Conservation (phyloP, 2,888 invertebrate species). For the Sinotaia quadrata region DNA sequence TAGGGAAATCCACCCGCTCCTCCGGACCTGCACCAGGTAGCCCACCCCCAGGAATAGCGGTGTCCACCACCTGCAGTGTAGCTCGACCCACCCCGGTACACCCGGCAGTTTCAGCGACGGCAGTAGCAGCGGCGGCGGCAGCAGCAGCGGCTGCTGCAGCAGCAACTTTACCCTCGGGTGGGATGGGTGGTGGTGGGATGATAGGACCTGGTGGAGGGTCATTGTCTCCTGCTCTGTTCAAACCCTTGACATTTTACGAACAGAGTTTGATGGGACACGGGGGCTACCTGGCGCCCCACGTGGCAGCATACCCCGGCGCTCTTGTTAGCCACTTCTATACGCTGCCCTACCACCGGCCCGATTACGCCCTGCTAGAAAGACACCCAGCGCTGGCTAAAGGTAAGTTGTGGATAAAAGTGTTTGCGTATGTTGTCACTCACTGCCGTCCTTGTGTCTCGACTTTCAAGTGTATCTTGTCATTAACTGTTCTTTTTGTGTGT, state of each 20-base stretch:
- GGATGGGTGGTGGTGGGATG: neutral
- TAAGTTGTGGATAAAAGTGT: neutral
- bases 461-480: no score
- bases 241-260: conserved; percentile 25
- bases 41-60: neutral
- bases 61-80: neutral
- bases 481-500: no score
- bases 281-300: conserved; percentile 21
- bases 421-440: no score
- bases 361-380: conserved; percentile 20
- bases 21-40: neutral
- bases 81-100: conserved; percentile 19
- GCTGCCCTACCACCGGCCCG: conserved; percentile 15
- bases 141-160: conserved; percentile 15
- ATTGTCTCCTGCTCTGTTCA: conserved; percentile 15
- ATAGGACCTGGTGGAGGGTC: neutral
- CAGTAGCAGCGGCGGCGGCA: conserved; percentile 18
- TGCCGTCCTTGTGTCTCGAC: no score
- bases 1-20: conserved; percentile 19
- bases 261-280: conserved; percentile 8
- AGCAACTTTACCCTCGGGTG: neutral
- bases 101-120: conserved; percentile 3
- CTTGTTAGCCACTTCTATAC: conserved; percentile 14
- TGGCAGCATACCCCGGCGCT: conserved; percentile 14
- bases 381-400: conserved; percentile 25